Conservation (phyloP, 1,140 invertebrate genomes). For the Panagrolaimus sp. region DNA sequence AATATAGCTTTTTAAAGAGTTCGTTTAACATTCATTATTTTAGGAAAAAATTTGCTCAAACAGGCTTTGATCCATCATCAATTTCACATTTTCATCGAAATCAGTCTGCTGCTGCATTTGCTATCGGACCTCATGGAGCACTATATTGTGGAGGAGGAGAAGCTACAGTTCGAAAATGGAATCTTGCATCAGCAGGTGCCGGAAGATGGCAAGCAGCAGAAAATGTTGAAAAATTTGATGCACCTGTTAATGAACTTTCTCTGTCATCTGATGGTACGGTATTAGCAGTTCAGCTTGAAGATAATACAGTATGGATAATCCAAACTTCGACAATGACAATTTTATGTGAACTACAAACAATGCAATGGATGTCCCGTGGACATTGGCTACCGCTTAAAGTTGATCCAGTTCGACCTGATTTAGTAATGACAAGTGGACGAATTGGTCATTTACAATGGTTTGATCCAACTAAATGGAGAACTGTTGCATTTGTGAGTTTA, state of each 20-base stretch:
- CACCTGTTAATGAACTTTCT: constrained; percentile 18
- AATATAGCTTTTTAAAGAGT: too few species aligned
- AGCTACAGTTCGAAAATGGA: constrained; percentile 30
- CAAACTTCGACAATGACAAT: constrained; percentile 31
- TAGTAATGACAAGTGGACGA: constrained; percentile 25
- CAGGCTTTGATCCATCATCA: constrained; percentile 21
- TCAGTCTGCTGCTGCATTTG: constrained; percentile 20
- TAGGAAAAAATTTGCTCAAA: constrained; percentile 26
- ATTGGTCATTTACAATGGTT: constrained; percentile 36
- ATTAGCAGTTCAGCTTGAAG: constrained; percentile 21
- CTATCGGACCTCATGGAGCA: constrained; percentile 21
- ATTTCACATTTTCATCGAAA: constrained; percentile 27
- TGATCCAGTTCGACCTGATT: constrained; percentile 21
- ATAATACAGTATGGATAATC: constrained; percentile 31
- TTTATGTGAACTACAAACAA: constrained; percentile 24
- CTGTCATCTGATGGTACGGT: constrained; percentile 26
- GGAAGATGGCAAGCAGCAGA: constrained; percentile 27
- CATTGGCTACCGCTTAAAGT: constrained; percentile 13
- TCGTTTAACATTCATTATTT: too few species aligned
- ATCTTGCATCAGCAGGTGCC: constrained; percentile 26
- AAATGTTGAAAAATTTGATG: constrained; percentile 28
- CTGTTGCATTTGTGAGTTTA: constrained; percentile 23
- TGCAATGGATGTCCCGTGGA: constrained; percentile 10
- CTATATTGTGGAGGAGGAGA: constrained; percentile 39
- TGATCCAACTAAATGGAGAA: constrained; percentile 34